phyloP scores from a whole-genome alignment of 2,888 invertebrate species.

The Drosophila pseudotalamancana region DNA sequence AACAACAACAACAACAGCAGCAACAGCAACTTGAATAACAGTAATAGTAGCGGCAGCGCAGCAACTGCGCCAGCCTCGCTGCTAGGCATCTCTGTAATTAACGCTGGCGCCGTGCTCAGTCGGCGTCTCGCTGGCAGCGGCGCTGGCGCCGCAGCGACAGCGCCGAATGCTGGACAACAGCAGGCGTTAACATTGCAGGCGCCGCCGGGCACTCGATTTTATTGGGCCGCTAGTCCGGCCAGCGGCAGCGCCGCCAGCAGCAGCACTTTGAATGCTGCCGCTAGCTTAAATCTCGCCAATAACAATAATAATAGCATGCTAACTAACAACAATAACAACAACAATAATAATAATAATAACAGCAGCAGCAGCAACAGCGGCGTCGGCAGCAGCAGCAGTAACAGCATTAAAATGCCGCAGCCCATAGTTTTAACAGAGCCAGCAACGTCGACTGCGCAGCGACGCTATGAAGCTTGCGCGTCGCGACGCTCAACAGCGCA shows the following conservation, averaged over 20 bases:
- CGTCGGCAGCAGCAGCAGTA: constrained; percentile 13
- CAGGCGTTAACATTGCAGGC: constrained; percentile 41
- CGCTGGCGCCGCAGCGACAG: constrained; percentile 32
- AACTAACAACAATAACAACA: constrained; percentile 63
- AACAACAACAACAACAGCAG: constrained; percentile 35
- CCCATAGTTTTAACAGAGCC: constrained; percentile 68
- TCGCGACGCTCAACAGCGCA: constrained; percentile 21
- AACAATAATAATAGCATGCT: constrained; percentile 59
- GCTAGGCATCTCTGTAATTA: constrained; percentile 51
- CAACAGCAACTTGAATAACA: constrained; percentile 50
- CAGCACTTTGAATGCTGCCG: constrained; percentile 6
- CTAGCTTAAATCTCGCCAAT: constrained; percentile 45
- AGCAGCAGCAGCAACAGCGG: background rate
- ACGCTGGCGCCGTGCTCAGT: constrained; percentile 32
- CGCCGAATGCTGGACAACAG: constrained; percentile 46
- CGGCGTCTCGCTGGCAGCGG: constrained; percentile 24
- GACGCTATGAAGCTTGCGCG: constrained; percentile 12
- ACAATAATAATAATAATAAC: constrained; percentile 36
- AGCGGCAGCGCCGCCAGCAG: constrained; percentile 32
- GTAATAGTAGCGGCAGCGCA: constrained; percentile 29
- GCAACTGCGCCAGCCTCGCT: constrained; percentile 26
- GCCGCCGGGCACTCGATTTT: constrained; percentile 41
- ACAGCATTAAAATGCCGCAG: constrained; percentile 55
- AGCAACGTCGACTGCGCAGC: constrained; percentile 22
- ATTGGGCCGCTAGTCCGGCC: constrained; percentile 45